phyloP scores from a whole-genome alignment of 2,888 invertebrate species.

The Nezara viridula region DNA sequence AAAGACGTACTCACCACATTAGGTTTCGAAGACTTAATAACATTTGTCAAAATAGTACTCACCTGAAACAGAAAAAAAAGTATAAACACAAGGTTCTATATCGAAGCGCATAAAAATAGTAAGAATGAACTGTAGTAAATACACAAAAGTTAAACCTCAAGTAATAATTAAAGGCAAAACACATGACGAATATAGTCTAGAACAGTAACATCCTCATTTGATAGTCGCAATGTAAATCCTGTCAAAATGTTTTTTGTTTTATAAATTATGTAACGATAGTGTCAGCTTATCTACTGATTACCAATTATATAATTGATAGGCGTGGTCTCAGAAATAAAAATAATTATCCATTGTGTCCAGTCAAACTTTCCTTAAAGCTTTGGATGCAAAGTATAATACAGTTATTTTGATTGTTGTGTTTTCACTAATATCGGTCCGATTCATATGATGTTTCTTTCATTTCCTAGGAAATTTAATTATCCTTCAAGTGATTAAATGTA shows the following conservation, averaged over 20 bases:
- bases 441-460: no score
- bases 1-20: neutral
- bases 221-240: neutral
- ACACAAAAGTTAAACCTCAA: neutral
- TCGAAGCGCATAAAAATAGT: neutral
- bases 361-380: no score
- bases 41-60: constrained; percentile 22
- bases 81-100: neutral
- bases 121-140: neutral
- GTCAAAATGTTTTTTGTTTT: neutral
- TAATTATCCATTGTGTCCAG: neutral
- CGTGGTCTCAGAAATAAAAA: neutral
- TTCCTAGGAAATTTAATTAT: no score
- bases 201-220: neutral
- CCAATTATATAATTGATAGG: constrained; percentile 2
- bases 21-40: neutral
- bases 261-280: neutral
- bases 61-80: constrained; percentile 7
- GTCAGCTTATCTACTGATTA: neutral
- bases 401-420: no score
- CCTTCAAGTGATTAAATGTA: no score
- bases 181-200: neutral
- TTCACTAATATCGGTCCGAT: no score
- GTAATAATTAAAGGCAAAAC: neutral
- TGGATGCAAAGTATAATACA: no score